Base-by-base conservation (phyloP, 2,797 vertebrate genomes). In the Brotogeris chrysoptera region DNA sequence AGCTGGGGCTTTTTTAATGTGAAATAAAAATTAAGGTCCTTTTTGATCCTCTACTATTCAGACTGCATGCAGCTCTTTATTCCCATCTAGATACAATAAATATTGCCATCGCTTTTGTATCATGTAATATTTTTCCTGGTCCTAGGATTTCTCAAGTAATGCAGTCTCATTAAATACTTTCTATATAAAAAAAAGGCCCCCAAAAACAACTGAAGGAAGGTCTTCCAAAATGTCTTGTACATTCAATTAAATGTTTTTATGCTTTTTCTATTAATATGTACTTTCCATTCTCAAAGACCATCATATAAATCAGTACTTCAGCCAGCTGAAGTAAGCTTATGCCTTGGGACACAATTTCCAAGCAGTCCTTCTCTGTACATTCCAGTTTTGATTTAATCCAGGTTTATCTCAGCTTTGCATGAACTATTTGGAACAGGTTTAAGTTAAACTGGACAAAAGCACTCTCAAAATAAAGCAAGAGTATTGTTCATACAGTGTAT, bases 381-480 rank as follows among this genome's bases (percentile, higher is more conserved):
- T 96, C 79, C 81, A 80, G 59, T 46, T 76, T 94, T 94, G 81
- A 95, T 92, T 94, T 93, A 94, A 91, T 90, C 66, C 87, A 95
- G 72, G 69, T 97, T 96, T 94, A 76, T 81, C 43, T 92, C 50
- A 50, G 53, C 8, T 86, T 89, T 86, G 61, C 30, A 30, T 74
- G 80, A 63, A 46, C n/a, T 87, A 65, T 72, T 79, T 80, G 0
- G 46, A 95, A 69, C 77, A 94, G 43, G 66, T 85, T 94, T 92
- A 81, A 60, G 9, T 30, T 81, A 34, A 72, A 95, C 8, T 60
- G 53, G 74, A 90, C 59, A 69, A 86, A 81, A 17, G 4, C 28
- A 49, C 25, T 59, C 32, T 84, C 68, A 86, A 82, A 65, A 11
- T 80, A 38, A 12, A 92, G 46, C 23, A 61, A 61, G 43, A 74